phyloP scores from a whole-genome alignment of 2,797 vertebrate species.

The Lepus townsendii region DNA sequence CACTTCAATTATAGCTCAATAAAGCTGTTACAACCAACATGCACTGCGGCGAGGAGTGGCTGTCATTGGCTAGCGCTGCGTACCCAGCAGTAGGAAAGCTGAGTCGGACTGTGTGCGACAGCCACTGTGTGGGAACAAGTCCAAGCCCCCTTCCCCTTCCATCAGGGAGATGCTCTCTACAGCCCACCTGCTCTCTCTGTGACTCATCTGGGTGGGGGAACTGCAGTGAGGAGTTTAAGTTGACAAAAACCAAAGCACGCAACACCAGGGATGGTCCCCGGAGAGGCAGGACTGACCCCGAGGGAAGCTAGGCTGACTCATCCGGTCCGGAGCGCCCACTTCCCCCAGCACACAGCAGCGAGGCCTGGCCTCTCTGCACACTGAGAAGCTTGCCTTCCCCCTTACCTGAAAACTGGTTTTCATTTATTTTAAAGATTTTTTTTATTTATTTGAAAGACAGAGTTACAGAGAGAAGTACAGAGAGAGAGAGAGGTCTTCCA shows the following conservation, averaged over 20 bases:
- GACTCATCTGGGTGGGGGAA: slow-evolving; percentile 32
- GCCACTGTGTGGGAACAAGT: not conserved
- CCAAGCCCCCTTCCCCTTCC: not conserved
- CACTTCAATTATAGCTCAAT: not conserved
- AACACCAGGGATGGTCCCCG: not conserved
- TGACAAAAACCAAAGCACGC: not conserved
- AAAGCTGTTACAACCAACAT: not conserved
- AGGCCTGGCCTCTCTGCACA: slow-evolving; percentile 38
- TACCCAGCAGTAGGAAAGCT: not conserved
- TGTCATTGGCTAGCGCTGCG: not conserved
- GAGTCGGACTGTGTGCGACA: not conserved
- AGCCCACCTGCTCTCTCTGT: not conserved
- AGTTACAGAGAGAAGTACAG: no score
- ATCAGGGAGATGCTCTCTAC: not conserved
- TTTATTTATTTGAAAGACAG: no score
- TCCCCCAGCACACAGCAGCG: not conserved
- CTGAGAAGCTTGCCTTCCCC: slow-evolving; percentile 41
- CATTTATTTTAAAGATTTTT: no score
- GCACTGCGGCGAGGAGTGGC: not conserved
- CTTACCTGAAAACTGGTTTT: no score
- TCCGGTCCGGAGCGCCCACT: not conserved
- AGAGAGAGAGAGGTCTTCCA: no score
- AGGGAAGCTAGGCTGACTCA: not conserved
- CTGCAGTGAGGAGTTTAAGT: not conserved
- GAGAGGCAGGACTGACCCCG: not conserved